A percentile compares a stretch with the other conserved stretches of the same genome.
These are phyloP conservation scores for Blera fallax DNA, from an alignment of 2,888 invertebrate genomes.

Conservation along the genomic window DNA sequence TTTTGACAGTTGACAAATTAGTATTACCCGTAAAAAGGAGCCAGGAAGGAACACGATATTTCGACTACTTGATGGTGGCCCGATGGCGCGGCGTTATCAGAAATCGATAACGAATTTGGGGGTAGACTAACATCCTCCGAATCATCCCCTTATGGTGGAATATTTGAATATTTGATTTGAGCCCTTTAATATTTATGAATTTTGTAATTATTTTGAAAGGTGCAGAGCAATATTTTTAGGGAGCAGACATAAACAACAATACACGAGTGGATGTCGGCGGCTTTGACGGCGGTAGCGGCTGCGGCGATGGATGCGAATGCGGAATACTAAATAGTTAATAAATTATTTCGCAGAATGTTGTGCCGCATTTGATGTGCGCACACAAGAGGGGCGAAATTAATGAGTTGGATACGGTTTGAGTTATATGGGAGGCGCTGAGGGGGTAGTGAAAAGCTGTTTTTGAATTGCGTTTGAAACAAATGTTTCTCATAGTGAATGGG, in stretches of 20 bases:
- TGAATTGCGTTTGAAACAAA: not conserved
- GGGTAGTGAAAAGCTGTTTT: not conserved
- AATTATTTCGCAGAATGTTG: constrained; percentile 62
- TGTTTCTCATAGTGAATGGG: not conserved
- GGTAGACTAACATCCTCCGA: not conserved
- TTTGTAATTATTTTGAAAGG: constrained; percentile 70
- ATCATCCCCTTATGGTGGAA: not conserved
- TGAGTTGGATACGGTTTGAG: constrained; percentile 55
- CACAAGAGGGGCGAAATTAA: constrained; percentile 56
- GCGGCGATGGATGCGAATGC: constrained; percentile 27
- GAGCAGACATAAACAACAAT: constrained; percentile 44
- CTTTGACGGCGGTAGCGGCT: not conserved
- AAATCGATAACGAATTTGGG: constrained; percentile 57
- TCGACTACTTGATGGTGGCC: not conserved
- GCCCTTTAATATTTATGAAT: constrained; percentile 67
- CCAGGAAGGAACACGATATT: not conserved
- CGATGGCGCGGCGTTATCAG: constrained; percentile 27
- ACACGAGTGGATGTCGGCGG: constrained; percentile 9
- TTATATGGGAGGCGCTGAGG: constrained; percentile 20
- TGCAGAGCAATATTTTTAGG: constrained; percentile 48
- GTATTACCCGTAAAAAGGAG: constrained; percentile 33
- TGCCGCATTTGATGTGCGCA: constrained; percentile 55
- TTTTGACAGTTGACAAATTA: constrained; percentile 69
- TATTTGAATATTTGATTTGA: constrained; percentile 69
- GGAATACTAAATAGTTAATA: constrained; percentile 66